Evolutionary conservation across 1,140 invertebrate genomes (phyloP).

Genomic region (Augochlora pura): DNA sequence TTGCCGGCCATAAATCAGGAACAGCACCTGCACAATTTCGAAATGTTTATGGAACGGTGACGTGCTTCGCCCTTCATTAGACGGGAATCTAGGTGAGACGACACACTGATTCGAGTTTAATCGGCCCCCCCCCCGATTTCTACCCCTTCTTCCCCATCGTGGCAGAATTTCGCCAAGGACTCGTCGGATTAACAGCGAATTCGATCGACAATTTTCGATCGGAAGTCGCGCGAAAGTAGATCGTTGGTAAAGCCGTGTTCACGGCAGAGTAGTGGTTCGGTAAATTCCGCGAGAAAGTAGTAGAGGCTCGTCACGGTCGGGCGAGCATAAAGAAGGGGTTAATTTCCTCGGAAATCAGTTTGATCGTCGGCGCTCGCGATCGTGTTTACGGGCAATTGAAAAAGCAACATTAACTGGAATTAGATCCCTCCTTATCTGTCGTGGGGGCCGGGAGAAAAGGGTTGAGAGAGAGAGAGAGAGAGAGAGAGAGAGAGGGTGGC

Average conservation of each 20-base stretch:
- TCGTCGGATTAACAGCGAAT: not conserved
- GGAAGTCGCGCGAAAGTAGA: too few species aligned
- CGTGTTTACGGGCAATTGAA: slow-evolving; percentile 15
- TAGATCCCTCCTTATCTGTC: slow-evolving; percentile 28
- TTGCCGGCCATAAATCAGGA: slow-evolving; percentile 79
- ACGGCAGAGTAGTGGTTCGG: too few species aligned
- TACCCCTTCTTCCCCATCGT: too few species aligned
- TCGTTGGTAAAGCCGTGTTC: too few species aligned
- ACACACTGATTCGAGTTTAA: slow-evolving; percentile 77
- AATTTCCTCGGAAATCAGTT: not conserved
- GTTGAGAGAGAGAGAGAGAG: too few species aligned
- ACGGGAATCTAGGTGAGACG: slow-evolving; percentile 57
- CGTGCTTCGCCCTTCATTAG: slow-evolving; percentile 70
- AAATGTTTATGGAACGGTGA: slow-evolving; percentile 77
- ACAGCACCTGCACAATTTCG: slow-evolving; percentile 78
- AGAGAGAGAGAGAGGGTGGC: too few species aligned
- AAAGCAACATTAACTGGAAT: slow-evolving; percentile 24
- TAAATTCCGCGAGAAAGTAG: not conserved
- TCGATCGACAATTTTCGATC: too few species aligned
- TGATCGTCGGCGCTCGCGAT: not conserved
- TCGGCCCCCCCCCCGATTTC: slow-evolving; percentile 37
- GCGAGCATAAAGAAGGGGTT: not conserved
- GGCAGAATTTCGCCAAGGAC: too few species aligned
- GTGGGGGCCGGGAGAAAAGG: slow-evolving; percentile 15
- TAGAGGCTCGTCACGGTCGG: not conserved